Conservation (phyloP, 2,888 invertebrate genomes). For the Epirrhoe alternata region DNA sequence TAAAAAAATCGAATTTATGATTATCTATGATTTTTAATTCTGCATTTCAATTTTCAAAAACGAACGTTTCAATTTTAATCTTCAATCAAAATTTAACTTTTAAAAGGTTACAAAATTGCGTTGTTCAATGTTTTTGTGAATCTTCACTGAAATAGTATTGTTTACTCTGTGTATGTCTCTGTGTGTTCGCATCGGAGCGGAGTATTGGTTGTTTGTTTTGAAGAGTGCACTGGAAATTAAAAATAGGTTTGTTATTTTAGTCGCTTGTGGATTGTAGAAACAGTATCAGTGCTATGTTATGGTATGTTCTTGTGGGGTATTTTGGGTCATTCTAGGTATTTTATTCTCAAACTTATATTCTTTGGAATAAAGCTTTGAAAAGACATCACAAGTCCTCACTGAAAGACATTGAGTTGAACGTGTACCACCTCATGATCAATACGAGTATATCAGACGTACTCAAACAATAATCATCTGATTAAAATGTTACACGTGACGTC, state of each 20-base stretch:
- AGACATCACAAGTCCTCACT: too few relatives aligned
- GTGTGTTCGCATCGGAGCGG: not conserved
- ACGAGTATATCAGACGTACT: not conserved
- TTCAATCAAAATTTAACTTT: too few relatives aligned
- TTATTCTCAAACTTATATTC: too few relatives aligned
- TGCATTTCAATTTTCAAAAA: too few relatives aligned
- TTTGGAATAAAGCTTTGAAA: too few relatives aligned
- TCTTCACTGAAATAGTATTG: not conserved
- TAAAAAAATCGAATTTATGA: too few relatives aligned
- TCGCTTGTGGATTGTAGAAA: not conserved
- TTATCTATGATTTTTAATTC: too few relatives aligned
- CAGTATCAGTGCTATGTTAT: not conserved
- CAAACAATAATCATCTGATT: not conserved
- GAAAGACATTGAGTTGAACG: too few relatives aligned
- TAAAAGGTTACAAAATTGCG: not conserved
- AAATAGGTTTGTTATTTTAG: not conserved
- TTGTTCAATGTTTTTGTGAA: not conserved
- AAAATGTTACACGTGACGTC: not conserved
- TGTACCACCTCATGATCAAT: not conserved
- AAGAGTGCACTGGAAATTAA: constrained; percentile 6
- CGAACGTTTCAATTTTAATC: too few relatives aligned
- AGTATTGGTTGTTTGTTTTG: constrained; percentile 5
- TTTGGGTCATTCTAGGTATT: not conserved
- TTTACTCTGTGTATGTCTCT: not conserved
- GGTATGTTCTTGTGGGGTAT: not conserved